A percentile compares a stretch with the other conserved stretches of the same genome.
Evolutionary conservation across 1,140 invertebrate species (phyloP).

Genomic region (Meloidogyne floridensis): DNA sequence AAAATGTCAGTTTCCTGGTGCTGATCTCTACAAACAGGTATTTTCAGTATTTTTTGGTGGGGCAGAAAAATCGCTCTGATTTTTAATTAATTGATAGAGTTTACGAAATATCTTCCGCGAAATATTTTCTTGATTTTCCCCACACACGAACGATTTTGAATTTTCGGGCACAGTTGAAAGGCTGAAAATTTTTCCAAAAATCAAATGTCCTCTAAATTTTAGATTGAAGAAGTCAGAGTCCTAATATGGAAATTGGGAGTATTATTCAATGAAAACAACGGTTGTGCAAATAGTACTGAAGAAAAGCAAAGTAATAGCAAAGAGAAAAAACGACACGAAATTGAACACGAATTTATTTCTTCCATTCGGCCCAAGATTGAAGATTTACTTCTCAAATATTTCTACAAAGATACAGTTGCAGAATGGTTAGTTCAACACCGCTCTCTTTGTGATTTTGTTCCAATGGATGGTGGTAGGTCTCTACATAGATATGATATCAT

Average conservation of each 20-base stretch:
- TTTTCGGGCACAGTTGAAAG: too few species aligned
- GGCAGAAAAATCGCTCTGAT: too few species aligned
- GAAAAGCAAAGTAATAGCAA: not conserved
- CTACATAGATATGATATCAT: not conserved
- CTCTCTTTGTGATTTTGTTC: not conserved
- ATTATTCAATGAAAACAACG: not conserved
- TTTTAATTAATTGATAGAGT: too few species aligned
- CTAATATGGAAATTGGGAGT: slow-evolving; percentile 23
- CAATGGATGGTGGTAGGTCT: not conserved
- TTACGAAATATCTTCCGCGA: too few species aligned
- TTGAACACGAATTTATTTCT: slow-evolving; percentile 20
- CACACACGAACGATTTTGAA: too few species aligned
- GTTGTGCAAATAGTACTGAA: not conserved
- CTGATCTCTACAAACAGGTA: slow-evolving; percentile 34
- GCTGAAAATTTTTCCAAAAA: too few species aligned
- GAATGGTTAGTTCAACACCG: slow-evolving; percentile 36
- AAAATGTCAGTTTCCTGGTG: slow-evolving; percentile 34
- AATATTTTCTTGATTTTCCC: too few species aligned
- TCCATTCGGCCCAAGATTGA: slow-evolving; percentile 28
- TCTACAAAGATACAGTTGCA: slow-evolving; percentile 39
- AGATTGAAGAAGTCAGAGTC: slow-evolving; percentile 40
- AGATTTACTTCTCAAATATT: slow-evolving; percentile 24
- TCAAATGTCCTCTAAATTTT: not conserved
- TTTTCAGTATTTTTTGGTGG: not conserved
- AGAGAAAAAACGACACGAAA: slow-evolving; percentile 27